Conservation (phyloP, 2,797 vertebrate species). For the Pangasius djambal region DNA sequence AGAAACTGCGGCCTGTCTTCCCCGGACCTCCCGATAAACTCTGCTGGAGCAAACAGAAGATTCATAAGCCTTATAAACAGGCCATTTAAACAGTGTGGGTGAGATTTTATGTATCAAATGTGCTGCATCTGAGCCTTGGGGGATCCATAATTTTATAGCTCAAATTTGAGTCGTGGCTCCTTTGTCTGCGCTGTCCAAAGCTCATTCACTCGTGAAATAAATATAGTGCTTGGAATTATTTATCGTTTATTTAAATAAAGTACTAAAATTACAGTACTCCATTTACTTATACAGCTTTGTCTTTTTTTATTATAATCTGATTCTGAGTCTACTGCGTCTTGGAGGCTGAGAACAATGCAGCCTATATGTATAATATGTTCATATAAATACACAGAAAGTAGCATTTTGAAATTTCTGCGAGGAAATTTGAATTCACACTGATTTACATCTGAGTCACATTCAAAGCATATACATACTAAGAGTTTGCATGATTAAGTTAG, state of each 20-base stretch:
- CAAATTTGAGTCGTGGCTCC: background rate
- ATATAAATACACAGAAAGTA: background rate
- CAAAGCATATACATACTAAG: background rate
- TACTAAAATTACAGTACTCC: background rate
- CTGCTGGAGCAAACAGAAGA: conserved; percentile 66
- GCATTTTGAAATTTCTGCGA: background rate
- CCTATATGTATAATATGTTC: background rate
- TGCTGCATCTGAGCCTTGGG: conserved; percentile 56
- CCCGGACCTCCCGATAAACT: conserved; percentile 89
- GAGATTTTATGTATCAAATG: conserved; percentile 14
- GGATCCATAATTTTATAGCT: background rate
- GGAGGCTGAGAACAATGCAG: background rate
- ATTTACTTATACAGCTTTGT: background rate
- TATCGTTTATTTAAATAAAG: background rate
- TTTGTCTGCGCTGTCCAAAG: background rate
- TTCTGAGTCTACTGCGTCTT: background rate
- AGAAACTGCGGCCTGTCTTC: conserved; percentile 89
- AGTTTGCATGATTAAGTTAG: background rate
- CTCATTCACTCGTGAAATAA: background rate
- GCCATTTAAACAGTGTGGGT: background rate
- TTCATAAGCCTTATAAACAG: conserved; percentile 45
- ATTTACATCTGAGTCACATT: background rate
- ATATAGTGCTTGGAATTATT: background rate
- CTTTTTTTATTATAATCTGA: conserved; percentile 1
- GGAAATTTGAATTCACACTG: background rate